Conservation (phyloP, 2,888 invertebrate species). For the Meiosimyza decipiens region DNA sequence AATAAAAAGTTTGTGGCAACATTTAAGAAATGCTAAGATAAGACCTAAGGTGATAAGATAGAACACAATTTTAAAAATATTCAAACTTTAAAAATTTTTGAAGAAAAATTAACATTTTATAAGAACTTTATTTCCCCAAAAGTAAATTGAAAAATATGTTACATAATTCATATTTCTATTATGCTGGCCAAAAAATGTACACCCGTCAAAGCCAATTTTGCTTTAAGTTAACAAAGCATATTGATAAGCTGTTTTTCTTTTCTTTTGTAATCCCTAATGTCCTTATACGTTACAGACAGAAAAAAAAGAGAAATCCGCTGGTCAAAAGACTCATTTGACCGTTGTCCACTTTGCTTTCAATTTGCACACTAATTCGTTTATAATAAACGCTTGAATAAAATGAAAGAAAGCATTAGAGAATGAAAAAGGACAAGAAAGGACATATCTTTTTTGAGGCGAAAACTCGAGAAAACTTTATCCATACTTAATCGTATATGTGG, state of each 20-base stretch:
- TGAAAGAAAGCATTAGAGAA: constrained; percentile 43
- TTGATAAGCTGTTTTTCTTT: neutral
- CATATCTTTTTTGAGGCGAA: constrained; percentile 13
- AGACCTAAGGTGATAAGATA: too few species aligned
- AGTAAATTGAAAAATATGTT: too few species aligned
- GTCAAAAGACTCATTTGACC: constrained; percentile 38
- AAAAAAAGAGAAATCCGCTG: constrained; percentile 1
- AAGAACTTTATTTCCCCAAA: too few species aligned
- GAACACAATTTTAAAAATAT: too few species aligned
- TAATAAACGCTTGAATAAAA: constrained; percentile 60
- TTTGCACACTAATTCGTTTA: constrained; percentile 57
- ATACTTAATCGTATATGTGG: neutral
- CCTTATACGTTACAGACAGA: neutral
- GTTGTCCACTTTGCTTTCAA: constrained; percentile 41
- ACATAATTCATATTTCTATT: too few species aligned
- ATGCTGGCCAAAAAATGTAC: too few species aligned
- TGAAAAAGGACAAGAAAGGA: constrained; percentile 30
- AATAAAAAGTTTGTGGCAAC: too few species aligned
- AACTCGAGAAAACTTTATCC: constrained; percentile 2
- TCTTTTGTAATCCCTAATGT: constrained; percentile 7
- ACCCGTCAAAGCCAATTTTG: too few species aligned
- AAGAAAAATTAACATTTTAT: too few species aligned
- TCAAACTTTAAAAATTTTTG: too few species aligned
- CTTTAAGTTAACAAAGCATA: too few species aligned
- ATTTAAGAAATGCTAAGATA: too few species aligned